Percentiles rank a stretch among this genome's conserved stretches.
phyloP scores from a whole-genome alignment of 2,888 invertebrate species.

The Phlogophora meticulosa region DNA sequence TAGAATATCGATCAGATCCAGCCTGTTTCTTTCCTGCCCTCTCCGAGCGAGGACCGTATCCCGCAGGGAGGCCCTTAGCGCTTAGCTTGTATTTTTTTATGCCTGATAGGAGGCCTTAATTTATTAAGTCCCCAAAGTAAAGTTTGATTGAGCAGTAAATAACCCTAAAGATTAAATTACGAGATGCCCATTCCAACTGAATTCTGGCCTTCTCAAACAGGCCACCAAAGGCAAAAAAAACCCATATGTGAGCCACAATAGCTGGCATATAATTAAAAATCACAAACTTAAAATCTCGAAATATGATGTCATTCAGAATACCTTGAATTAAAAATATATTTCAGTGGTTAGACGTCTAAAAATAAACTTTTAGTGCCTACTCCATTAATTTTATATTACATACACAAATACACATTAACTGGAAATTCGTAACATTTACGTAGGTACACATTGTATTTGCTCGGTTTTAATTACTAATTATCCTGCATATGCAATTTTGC shows the following conservation, averaged over 20 bases:
- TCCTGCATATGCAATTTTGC: not conserved
- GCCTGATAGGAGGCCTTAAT: too few species aligned
- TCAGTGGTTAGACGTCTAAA: slow-evolving; percentile 16
- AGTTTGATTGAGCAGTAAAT: too few species aligned
- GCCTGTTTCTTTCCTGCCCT: not conserved
- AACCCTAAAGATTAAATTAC: too few species aligned
- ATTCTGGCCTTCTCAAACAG: not conserved
- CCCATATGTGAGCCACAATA: not conserved
- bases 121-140: too few species aligned
- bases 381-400: slow-evolving; percentile 5
- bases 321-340: slow-evolving; percentile 21
- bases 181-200: too few species aligned
- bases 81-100: too few species aligned
- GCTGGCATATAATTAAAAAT: slow-evolving; percentile 25
- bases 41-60: too few species aligned
- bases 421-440: slow-evolving; percentile 4
- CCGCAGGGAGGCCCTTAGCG: too few species aligned
- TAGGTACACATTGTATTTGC: not conserved
- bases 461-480: not conserved
- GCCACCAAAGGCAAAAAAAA: not conserved
- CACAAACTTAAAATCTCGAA: slow-evolving; percentile 12
- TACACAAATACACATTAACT: not conserved
- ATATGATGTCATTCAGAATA: slow-evolving; percentile 11
- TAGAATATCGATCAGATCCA: too few species aligned
- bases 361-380: slow-evolving; percentile 25